Percentiles rank a stretch among this genome's conserved stretches.
Conservation (phyloP, 2,113 vertebrate genomes). For the Hucho hucho region DNA sequence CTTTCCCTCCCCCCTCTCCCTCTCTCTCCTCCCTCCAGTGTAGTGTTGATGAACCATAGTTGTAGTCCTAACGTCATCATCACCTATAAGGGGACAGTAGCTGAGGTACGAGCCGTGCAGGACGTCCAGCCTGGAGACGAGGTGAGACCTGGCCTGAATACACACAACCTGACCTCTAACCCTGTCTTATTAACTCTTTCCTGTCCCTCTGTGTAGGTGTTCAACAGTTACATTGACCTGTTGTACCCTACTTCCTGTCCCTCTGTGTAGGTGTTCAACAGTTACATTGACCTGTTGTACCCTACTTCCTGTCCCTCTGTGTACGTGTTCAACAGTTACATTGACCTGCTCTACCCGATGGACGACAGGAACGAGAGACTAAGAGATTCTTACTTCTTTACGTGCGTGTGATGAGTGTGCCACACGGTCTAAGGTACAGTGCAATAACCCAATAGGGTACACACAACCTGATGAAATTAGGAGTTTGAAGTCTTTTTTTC, state of each 20-base stretch:
- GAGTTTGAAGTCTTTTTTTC: too few species aligned
- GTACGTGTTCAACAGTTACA: conserved; percentile 70
- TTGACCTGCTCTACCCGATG: conserved; percentile 95
- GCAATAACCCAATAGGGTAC: too few species aligned
- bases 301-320: conserved; percentile 88
- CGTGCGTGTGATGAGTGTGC: conserved; percentile 89
- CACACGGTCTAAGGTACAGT: conserved; percentile 83
- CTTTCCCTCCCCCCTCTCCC: conserved; percentile 26
- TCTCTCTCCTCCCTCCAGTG: conserved; percentile 66
- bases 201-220: conserved; percentile 66
- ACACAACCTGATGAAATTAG: too few species aligned
- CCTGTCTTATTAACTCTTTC: too few species aligned
- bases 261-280: conserved; percentile 85
- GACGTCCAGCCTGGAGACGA: conserved; percentile 91
- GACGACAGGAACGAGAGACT: conserved; percentile 91
- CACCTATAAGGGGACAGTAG: conserved; percentile 91
- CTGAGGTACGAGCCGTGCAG: conserved; percentile 89
- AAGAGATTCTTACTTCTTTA: conserved; percentile 91
- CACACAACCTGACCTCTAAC: too few species aligned
- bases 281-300: conserved; percentile 56
- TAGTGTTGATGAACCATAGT: conserved; percentile 98
- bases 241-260: conserved; percentile 83
- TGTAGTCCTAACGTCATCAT: conserved; percentile 97
- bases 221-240: conserved; percentile 97
- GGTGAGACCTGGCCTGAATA: conserved; percentile 67